Evolutionary conservation across 2,113 vertebrate genomes (phyloP).

Genomic region (western clawed frog (Xenopus tropicalis)): DNA sequence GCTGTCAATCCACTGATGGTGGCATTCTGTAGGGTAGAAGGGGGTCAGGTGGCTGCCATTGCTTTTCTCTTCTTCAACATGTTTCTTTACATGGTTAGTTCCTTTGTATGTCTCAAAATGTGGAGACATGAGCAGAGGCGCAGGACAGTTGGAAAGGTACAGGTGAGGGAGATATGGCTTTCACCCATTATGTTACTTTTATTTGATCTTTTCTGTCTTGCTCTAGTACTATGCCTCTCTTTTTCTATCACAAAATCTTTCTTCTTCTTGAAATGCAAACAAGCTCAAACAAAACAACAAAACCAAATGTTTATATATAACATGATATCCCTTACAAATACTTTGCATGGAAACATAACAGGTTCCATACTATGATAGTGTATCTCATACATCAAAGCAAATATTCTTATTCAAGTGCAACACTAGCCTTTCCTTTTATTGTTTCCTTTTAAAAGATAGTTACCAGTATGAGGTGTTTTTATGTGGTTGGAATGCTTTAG

Average conservation of each 20-base stretch:
- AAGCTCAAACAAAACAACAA: background rate
- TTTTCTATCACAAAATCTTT: background rate
- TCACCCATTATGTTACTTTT: background rate
- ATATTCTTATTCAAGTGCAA: too few relatives aligned
- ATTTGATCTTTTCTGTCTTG: background rate
- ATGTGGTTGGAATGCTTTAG: too few relatives aligned
- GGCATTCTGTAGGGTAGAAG: constrained; percentile 61
- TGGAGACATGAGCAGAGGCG: constrained; percentile 59
- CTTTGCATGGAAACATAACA: too few relatives aligned
- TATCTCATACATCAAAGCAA: too few relatives aligned
- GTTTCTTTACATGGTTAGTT: constrained; percentile 59
- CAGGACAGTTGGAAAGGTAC: constrained; percentile 27
- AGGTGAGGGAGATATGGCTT: constrained; percentile 39
- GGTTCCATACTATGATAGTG: too few relatives aligned
- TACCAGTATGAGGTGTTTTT: too few relatives aligned
- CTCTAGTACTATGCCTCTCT: background rate
- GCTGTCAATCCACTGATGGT: constrained; percentile 61
- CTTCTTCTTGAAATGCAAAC: background rate
- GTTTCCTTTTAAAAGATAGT: too few relatives aligned
- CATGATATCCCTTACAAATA: too few relatives aligned
- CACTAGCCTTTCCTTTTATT: too few relatives aligned
- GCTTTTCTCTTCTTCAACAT: constrained; percentile 69
- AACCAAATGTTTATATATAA: too few relatives aligned
- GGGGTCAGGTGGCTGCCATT: constrained; percentile 72
- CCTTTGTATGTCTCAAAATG: constrained; percentile 64